A percentile compares a stretch with the other conserved stretches of the same genome.
Conservation (phyloP, 2,113 vertebrate genomes). For the Alligator sinensis region DNA sequence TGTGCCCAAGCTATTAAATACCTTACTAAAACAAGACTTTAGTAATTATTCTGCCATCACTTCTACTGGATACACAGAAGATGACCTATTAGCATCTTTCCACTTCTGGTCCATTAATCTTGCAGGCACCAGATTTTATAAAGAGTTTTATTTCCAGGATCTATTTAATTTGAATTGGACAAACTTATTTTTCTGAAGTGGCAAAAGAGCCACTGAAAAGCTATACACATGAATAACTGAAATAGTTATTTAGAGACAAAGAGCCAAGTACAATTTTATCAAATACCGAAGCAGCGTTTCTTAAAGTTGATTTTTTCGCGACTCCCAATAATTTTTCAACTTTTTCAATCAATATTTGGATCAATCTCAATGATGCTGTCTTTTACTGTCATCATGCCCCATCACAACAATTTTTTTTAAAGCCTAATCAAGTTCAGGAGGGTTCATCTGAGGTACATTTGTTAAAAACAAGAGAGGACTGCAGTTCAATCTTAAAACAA, state of each 20-base stretch:
- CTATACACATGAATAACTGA: not conserved
- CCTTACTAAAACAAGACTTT: not conserved
- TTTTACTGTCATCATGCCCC: not conserved
- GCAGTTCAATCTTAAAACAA: slow-evolving; percentile 42
- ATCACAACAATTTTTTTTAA: not conserved
- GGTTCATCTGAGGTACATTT: not conserved
- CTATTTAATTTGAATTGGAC: not conserved
- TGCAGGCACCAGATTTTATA: not conserved
- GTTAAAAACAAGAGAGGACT: not conserved
- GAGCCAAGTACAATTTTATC: not conserved
- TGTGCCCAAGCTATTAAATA: not conserved
- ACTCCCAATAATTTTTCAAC: not conserved
- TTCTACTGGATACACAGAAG: not conserved
- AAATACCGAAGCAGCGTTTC: not conserved
- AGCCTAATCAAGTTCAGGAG: not conserved
- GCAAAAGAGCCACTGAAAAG: not conserved
- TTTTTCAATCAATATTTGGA: not conserved
- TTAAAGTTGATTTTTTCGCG: not conserved
- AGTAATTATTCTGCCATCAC: not conserved
- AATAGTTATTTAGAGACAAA: not conserved
- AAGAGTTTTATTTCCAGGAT: not conserved
- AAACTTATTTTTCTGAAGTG: not conserved
- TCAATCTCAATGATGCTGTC: not conserved
- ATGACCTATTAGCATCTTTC: not conserved
- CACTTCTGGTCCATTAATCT: not conserved